Evolutionary conservation across 2,888 invertebrate genomes (phyloP), one percentile per base, ranked within the genome.

Genomic region (Drosophila ezoana): DNA sequence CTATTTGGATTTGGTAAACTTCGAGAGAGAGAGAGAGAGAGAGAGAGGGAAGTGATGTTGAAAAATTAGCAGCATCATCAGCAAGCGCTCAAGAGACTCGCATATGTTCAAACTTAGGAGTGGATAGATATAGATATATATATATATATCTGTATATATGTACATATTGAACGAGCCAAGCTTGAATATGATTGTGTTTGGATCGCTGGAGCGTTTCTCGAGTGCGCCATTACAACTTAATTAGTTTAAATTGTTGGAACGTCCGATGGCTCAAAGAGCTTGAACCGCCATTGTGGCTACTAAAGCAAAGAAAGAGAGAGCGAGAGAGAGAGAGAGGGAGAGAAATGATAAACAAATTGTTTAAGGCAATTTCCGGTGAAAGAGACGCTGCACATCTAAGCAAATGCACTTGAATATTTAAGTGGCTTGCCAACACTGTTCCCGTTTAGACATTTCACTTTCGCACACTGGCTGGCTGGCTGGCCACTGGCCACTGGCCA

Each of bases 171-270:
- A 71, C 60, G 32, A 45, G 38, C 40, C 41, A 61, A 81, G 78
- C 89, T 81, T 65, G 82, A 83, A 62, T 81, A 79, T 28, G 28
- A 28, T 47, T 68, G 68, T 79, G 68, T 74, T 74, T 65, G 52
- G 53, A 62, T 57, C 35, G 72, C 63, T 78, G 51, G 48, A 77
- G 67, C 60, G 63, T 58, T 72, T 79, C 64, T 82, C 78, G 89
- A 89, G 89, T 82, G 68, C 86, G 76, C 89, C 81, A 86, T 86
- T 86, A 86, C 87, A 83, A 84, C 87, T 86, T 89, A 86, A 86
- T 86, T 86, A 86, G 86, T 84, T 86, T 72, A 89, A 90, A 86
- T 90, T 90, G 89, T 89, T 84, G 83, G 68, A 52, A 28, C 54
- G 68, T 43, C 63, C 57, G 59, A 72, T 60, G 85, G 68, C 72